These are phyloP conservation scores for Channa maculata DNA, from an alignment of 2,113 vertebrate genomes.

Conservation along the genomic window DNA sequence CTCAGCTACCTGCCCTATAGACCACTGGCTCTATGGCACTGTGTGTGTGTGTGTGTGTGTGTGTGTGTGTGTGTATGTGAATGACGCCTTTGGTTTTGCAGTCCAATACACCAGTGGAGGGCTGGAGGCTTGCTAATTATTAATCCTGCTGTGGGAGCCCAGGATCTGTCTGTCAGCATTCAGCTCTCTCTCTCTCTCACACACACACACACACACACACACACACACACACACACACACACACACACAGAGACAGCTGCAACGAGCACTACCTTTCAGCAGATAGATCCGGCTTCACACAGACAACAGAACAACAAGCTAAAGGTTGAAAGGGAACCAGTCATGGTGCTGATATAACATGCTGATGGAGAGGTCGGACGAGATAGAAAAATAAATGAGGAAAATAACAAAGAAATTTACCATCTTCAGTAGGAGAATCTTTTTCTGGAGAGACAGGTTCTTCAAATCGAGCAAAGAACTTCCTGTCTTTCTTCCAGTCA, in stretches of 20 bases:
- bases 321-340: constrained; percentile 40
- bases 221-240: constrained; percentile 14
- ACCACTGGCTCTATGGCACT: constrained; percentile 53
- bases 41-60: constrained; percentile 27
- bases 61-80: constrained; percentile 31
- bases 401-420: constrained; percentile 67
- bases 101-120: constrained; percentile 78
- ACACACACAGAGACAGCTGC: constrained; percentile 39
- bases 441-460: constrained; percentile 72
- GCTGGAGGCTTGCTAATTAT: constrained; percentile 81
- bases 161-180: constrained; percentile 79
- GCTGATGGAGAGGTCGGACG: constrained; percentile 9
- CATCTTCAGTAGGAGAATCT: constrained; percentile 68
- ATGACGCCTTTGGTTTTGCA: constrained; percentile 67
- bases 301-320: constrained; percentile 55
- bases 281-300: constrained; percentile 45
- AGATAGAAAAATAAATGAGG: constrained; percentile 10
- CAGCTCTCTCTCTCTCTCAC: constrained; percentile 52
- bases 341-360: constrained; percentile 26
- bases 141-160: constrained; percentile 79
- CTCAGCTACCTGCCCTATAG: constrained; percentile 57
- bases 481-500: constrained; percentile 84
- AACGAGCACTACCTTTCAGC: constrained; percentile 55
- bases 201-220: constrained; percentile 42
- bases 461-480: constrained; percentile 77